Percentiles rank a stretch among this genome's conserved stretches.
These are phyloP conservation scores for Lordiphosa collinella DNA, from an alignment of 1,140 invertebrate species.

Conservation along the genomic window DNA sequence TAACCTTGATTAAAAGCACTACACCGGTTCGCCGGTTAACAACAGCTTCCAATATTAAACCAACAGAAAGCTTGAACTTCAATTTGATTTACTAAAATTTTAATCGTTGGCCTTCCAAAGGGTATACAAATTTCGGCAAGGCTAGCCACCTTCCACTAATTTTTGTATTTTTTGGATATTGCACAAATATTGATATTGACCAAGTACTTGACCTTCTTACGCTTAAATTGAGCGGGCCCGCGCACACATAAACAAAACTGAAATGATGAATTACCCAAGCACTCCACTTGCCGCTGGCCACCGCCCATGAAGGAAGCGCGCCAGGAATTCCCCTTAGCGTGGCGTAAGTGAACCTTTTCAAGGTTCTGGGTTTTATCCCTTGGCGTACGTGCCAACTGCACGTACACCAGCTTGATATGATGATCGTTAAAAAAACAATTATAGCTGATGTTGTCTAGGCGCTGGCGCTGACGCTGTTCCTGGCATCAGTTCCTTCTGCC, in stretches of 20 bases:
- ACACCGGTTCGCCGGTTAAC: no score
- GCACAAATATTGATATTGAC: constrained; percentile 32
- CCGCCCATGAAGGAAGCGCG: constrained; percentile 13
- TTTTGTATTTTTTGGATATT: constrained; percentile 13
- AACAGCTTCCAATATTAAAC: no score
- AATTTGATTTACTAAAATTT: no score
- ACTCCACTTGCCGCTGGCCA: constrained; percentile 4
- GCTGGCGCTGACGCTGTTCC: constrained; percentile 12
- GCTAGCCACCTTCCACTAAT: no score
- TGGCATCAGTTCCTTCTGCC: constrained; percentile 27
- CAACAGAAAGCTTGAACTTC: no score
- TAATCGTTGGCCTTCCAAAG: no score
- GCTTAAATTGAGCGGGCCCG: constrained; percentile 1
- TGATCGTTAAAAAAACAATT: constrained; percentile 46
- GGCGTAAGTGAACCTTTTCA: constrained; percentile 58
- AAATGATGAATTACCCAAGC: constrained; percentile 22
- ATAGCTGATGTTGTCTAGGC: not conserved
- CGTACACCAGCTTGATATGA: constrained; percentile 29
- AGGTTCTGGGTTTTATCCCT: constrained; percentile 38
- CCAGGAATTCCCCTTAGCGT: constrained; percentile 50
- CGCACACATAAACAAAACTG: constrained; percentile 1
- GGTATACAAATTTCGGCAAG: no score
- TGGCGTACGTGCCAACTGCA: constrained; percentile 53
- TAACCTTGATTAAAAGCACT: no score
- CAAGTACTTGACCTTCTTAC: constrained; percentile 32